Base-by-base conservation (phyloP, 2,797 vertebrate species). In the Cryptoprocta ferox region DNA sequence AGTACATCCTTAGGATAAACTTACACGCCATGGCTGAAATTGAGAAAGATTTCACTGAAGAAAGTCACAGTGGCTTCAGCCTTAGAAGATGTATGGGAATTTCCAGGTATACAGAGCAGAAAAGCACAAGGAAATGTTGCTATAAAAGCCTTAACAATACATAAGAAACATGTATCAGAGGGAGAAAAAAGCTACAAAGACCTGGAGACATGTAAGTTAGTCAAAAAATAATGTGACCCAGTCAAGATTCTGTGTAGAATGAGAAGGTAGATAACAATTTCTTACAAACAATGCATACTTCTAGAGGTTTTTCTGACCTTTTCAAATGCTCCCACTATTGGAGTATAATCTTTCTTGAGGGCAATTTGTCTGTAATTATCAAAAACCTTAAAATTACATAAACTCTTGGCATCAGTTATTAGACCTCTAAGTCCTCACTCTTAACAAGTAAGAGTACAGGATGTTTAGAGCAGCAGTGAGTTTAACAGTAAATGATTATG, bases 31-130 rank as follows among this genome's bases (percentile, higher is more conserved):
- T 1, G 10, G 9, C 2, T 89, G 50, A 79, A 90, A 93, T 5
- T 90, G 45, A 82, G 48, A 91, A 93, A 97, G 5, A 89, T 78
- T 93, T 96, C 61, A 96, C 16, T 80, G 37, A 89, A 16, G 70
- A 86, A 11, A 4, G 28, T 7, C 16, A 89, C 18, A 85, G 0
- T 94, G 53, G 42, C 24, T 87, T 86, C 50, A 90, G 32, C 35
- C 30, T 88, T 94, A 42, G 76, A 92, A 89, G 45, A 71, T 65
- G 13, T 70, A 13, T 18, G 35, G 28, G 21, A 48, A 84, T 63
- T 48, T 89, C 35, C 35, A 85, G 7, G 32, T 35, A 80, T 50
- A 79, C 26, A 61, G 65, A 73, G 35, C n/a, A 79, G 26, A 95
- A 91, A 79, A 87, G 28, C 45, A 80, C 26, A 24, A 92, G 86